phyloP scores from a whole-genome alignment of 2,888 invertebrate species.

The Notocelia uddmanniana region DNA sequence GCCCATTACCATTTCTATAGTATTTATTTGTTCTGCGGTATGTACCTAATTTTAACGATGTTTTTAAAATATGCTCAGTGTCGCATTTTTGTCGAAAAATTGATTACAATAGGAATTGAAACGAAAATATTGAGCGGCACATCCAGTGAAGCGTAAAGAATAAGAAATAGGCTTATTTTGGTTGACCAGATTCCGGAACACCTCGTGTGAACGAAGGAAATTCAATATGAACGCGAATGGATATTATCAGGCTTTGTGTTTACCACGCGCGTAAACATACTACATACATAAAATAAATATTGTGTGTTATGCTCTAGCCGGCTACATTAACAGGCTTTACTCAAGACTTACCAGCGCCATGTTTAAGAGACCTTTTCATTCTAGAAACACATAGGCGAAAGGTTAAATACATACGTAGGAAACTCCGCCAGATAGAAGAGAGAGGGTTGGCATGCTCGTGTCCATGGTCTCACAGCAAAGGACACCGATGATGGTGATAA shows the following conservation, averaged over 20 bases:
- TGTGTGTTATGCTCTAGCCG: too few relatives aligned
- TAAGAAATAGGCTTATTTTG: slow-evolving; percentile 25
- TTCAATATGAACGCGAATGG: slow-evolving; percentile 3
- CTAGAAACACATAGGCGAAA: too few relatives aligned
- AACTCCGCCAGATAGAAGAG: background rate
- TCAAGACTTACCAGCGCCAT: background rate
- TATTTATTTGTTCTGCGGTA: too few relatives aligned
- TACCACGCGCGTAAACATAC: background rate
- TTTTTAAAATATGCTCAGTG: background rate
- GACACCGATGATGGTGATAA: too few relatives aligned
- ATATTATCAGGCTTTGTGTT: background rate
- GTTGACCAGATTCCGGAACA: slow-evolving; percentile 2
- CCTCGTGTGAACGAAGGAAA: background rate
- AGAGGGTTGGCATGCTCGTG: background rate
- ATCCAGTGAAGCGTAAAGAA: slow-evolving; percentile 11
- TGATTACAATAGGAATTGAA: slow-evolving; percentile 18
- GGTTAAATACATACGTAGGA: background rate
- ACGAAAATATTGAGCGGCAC: background rate
- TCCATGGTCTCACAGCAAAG: background rate
- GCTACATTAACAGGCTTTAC: background rate
- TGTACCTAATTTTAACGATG: too few relatives aligned
- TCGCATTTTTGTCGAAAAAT: slow-evolving; percentile 16
- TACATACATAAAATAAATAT: too few relatives aligned
- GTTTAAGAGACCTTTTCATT: background rate
- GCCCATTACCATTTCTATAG: too few relatives aligned